A percentile compares a stretch with the other conserved stretches of the same genome.
Conservation (phyloP, 2,113 vertebrate species). For the Silurus asotus region DNA sequence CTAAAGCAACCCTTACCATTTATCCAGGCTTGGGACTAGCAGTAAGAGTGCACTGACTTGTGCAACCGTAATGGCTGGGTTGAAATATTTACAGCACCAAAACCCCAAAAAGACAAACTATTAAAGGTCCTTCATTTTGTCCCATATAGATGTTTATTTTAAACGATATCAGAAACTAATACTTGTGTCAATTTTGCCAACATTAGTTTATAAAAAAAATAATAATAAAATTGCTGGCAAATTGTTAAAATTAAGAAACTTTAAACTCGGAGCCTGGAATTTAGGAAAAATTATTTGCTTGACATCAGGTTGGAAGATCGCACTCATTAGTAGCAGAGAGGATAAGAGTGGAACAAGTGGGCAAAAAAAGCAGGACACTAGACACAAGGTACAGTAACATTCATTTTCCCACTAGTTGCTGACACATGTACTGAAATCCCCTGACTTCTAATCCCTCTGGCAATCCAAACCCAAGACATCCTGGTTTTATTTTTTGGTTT, state of each 20-base stretch:
- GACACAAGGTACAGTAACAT: background rate
- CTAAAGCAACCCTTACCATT: too few relatives aligned
- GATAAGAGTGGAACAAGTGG: background rate
- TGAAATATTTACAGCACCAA: too few relatives aligned
- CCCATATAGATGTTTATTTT: too few relatives aligned
- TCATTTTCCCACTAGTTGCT: background rate
- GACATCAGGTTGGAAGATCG: background rate
- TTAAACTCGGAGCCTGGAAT: background rate
- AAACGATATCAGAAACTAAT: too few relatives aligned
- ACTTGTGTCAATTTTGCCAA: background rate
- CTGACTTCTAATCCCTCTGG: slow-evolving; percentile 9
- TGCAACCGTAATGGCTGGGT: too few relatives aligned
- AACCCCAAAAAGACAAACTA: too few relatives aligned
- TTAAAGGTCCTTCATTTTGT: too few relatives aligned
- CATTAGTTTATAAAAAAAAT: background rate
- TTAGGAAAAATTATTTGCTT: background rate
- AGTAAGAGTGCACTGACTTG: too few relatives aligned
- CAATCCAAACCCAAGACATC: slow-evolving; percentile 18
- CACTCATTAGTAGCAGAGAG: background rate
- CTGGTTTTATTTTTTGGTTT: slow-evolving; percentile 5
- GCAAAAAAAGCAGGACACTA: background rate
- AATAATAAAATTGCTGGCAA: too few relatives aligned
- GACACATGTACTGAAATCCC: background rate
- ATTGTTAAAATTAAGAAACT: too few relatives aligned
- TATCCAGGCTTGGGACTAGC: too few relatives aligned